Percentiles rank a stretch among this genome's conserved stretches.
These are phyloP conservation scores for Morpho deidamia DNA, from an alignment of 2,888 invertebrate genomes.

Conservation along the genomic window DNA sequence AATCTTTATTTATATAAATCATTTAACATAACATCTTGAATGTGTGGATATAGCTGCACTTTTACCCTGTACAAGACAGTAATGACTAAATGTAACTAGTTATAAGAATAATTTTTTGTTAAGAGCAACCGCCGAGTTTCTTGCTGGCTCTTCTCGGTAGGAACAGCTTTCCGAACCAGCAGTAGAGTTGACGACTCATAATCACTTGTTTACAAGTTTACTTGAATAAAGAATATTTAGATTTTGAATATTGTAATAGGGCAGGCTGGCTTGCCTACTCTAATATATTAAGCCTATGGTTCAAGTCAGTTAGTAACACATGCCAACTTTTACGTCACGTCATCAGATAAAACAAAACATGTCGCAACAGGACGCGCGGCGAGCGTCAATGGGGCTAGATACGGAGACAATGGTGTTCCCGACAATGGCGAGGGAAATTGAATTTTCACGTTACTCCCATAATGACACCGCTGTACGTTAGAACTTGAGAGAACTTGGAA, in stretches of 20 bases:
- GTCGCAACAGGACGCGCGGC: neutral
- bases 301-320: neutral
- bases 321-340: neutral
- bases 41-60: no score
- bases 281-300: neutral
- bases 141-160: no score
- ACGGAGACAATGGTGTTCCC: conserved; percentile 18
- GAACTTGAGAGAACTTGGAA: neutral
- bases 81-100: no score
- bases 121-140: no score
- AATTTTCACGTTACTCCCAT: conserved; percentile 15
- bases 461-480: neutral
- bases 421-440: conserved; percentile 23
- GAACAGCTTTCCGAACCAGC: no score
- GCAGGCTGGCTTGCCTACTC: neutral
- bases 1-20: no score
- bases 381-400: conserved; percentile 7
- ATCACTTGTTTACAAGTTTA: no score
- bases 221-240: no score
- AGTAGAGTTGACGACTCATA: no score
- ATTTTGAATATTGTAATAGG: neutral
- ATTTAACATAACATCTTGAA: no score
- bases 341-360: neutral
- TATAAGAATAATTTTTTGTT: no score
- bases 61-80: no score